These are phyloP conservation scores for Solea senegalensis DNA, from an alignment of 2,113 vertebrate genomes.

Conservation along the genomic window DNA sequence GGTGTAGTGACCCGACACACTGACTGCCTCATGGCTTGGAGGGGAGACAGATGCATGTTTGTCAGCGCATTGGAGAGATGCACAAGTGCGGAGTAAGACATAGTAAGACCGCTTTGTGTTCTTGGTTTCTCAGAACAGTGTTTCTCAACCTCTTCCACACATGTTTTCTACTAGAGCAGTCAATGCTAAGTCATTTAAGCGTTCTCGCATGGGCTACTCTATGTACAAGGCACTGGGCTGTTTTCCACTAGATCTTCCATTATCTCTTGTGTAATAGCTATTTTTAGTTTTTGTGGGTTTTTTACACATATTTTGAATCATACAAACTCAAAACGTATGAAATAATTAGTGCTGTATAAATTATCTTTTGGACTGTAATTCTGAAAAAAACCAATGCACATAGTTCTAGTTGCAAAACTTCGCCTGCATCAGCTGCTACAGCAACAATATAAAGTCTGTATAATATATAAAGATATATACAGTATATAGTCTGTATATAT, in stretches of 20 bases:
- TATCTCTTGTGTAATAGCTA: conserved; percentile 20
- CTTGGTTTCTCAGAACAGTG: conserved; percentile 23
- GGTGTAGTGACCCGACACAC: conserved; percentile 8
- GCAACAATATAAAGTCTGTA: too few species aligned
- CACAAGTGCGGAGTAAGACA: conserved; percentile 61
- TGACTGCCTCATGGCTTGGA: conserved; percentile 39
- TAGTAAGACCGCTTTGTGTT: conserved; percentile 42
- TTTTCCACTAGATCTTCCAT: conserved; percentile 28
- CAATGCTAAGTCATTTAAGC: conserved; percentile 46
- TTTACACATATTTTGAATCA: background rate
- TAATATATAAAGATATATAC: too few species aligned
- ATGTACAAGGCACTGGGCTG: conserved; percentile 15
- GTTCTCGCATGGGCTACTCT: conserved; percentile 24
- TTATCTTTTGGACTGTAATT: too few species aligned
- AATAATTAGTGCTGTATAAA: too few species aligned
- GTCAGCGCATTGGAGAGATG: conserved; percentile 56
- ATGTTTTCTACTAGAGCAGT: conserved; percentile 14
- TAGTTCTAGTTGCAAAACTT: too few species aligned
- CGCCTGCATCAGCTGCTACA: too few species aligned
- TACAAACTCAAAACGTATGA: background rate
- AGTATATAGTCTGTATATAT: too few species aligned
- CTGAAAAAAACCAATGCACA: too few species aligned
- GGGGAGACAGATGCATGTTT: conserved; percentile 29
- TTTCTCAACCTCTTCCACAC: conserved; percentile 17
- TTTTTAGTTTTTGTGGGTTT: background rate